Percentiles rank a stretch among this genome's conserved stretches.
phyloP scores from a whole-genome alignment of 2,113 vertebrate species.

The Macrotus californicus region DNA sequence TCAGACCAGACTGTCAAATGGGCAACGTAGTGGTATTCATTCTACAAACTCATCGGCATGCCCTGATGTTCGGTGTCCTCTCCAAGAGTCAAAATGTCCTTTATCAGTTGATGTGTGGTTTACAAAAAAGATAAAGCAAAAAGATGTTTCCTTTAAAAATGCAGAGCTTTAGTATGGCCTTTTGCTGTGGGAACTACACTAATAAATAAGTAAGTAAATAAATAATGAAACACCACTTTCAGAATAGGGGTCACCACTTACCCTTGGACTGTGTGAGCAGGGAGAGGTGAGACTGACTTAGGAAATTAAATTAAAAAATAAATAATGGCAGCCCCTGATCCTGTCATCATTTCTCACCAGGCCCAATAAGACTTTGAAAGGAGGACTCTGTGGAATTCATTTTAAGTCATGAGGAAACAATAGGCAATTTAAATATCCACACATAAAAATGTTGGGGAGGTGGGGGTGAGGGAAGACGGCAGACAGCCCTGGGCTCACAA shows the following conservation, averaged over 20 bases:
- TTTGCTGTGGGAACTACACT: neutral
- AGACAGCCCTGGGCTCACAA: neutral
- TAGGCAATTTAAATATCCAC: slow-evolving; percentile 49
- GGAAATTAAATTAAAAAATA: slow-evolving; percentile 69
- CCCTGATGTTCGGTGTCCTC: neutral
- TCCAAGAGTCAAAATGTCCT: neutral
- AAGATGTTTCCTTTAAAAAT: neutral
- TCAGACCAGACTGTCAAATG: too few relatives aligned
- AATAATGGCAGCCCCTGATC: slow-evolving; percentile 66
- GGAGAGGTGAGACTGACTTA: slow-evolving; percentile 51
- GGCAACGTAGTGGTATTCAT: neutral
- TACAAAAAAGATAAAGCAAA: neutral
- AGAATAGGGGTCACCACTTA: slow-evolving; percentile 15
- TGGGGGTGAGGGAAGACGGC: neutral
- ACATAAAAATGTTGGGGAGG: slow-evolving; percentile 47
- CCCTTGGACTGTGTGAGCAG: neutral
- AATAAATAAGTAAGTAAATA: neutral
- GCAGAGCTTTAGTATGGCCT: neutral
- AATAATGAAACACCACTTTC: neutral
- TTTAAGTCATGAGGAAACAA: slow-evolving; percentile 43
- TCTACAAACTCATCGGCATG: neutral
- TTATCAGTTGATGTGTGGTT: neutral
- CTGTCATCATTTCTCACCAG: slow-evolving; percentile 65
- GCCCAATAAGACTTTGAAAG: slow-evolving; percentile 66
- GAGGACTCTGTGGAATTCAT: slow-evolving; percentile 55